Evolutionary conservation across 2,888 invertebrate species (phyloP), one percentile per base, ranked within the genome.

Genomic region (Tachina grossa): DNA sequence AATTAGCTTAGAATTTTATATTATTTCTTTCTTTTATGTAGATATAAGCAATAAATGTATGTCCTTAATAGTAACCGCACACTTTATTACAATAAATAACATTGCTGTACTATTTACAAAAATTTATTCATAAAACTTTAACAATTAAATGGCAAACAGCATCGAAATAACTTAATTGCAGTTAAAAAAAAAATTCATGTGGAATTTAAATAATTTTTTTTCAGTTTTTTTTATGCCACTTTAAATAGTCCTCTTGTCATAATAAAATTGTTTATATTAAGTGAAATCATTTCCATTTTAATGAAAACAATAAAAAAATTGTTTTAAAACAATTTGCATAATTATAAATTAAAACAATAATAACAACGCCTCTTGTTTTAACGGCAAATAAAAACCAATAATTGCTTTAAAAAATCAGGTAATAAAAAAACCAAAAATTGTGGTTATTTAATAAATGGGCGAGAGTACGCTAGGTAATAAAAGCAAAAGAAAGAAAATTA

Each of bases 271-370:
- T 65, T 43, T 63, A 31, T 6, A 31, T 53, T 16, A 41, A 51
- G 63, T 66, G 39, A 45, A 68, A 39, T 61, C 31, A 22, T 61
- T 16, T 43, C 39, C 75, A 81, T 74, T 74, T 55, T 77, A 57
- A 68, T 59, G 16, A 47, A 45, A 66, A 43, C 4, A 74, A 43
- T 9, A 68, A 53, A 49, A 39, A 47, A 61, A 71, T 75, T 81
- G 77, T 77, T 83, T 83, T 65, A 53, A 66, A 83, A 83, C 83
- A 83, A 78, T 83, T 83, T 83, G 83, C 83, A 83, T 83, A 83
- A 83, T 83, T 83, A 78, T 78, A 83, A 83, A 78, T 83, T 83
- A 72, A 75, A 75, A 72, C 72, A 78, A 78, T 68, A 77, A 80
- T 57, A 81, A 71, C n/a, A 71, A 83, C 83, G 83, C 83, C 83